phyloP scores from a whole-genome alignment of 1,140 invertebrate genomes.

The Halictus rubicundus region DNA sequence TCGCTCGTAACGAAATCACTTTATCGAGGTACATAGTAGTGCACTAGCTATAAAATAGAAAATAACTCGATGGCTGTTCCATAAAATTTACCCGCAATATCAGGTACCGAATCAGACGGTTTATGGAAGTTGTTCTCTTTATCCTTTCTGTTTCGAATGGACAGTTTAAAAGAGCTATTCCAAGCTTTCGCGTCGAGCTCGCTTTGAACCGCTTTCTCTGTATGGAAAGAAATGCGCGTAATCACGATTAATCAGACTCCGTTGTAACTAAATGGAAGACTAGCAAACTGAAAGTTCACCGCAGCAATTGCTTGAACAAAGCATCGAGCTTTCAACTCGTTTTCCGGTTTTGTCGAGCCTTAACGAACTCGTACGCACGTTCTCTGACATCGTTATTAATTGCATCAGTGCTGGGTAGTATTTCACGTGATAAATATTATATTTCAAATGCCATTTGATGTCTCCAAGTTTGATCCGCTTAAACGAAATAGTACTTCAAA shows the following conservation, averaged over 20 bases:
- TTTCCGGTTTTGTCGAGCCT: background rate
- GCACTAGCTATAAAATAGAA: background rate
- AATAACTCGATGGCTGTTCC: background rate
- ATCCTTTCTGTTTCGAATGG: background rate
- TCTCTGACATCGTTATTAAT: background rate
- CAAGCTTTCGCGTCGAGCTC: no score
- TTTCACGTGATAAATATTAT: no score
- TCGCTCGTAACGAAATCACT: background rate
- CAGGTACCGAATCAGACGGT: conserved; percentile 20
- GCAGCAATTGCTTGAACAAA: background rate
- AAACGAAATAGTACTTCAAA: no score
- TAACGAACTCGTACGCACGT: no score
- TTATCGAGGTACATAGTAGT: background rate
- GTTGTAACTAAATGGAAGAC: no score
- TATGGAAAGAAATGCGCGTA: no score
- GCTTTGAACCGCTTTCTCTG: no score
- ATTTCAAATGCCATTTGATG: no score
- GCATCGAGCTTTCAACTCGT: background rate
- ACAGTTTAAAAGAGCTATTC: background rate
- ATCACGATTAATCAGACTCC: no score
- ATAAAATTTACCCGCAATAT: background rate
- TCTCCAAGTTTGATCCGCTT: no score
- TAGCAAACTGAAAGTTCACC: no score
- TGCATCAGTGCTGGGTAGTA: no score
- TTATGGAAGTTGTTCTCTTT: background rate